These are phyloP conservation scores for Platorchestia sp. DNA, from an alignment of 1,140 invertebrate species.

Conservation along the genomic window DNA sequence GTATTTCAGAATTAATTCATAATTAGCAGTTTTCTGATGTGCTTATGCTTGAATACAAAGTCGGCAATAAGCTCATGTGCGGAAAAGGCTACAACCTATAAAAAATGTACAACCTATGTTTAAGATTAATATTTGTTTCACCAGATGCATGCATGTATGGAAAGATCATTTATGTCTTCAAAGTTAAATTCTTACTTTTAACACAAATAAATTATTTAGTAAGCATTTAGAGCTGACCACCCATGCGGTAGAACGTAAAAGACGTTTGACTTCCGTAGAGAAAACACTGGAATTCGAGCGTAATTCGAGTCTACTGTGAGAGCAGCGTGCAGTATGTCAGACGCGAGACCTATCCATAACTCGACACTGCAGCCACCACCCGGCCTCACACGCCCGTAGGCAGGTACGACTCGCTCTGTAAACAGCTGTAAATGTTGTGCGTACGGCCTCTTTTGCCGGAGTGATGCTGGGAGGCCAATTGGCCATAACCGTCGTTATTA, in stretches of 20 bases:
- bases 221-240: background rate
- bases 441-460: background rate
- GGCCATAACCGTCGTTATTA: background rate
- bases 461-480: slow-evolving; percentile 5
- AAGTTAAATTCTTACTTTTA: too few relatives aligned
- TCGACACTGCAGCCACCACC: too few relatives aligned
- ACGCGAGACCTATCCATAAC: background rate
- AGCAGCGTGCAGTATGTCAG: background rate
- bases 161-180: too few relatives aligned
- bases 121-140: too few relatives aligned
- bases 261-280: background rate
- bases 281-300: background rate
- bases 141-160: too few relatives aligned
- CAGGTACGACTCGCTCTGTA: background rate
- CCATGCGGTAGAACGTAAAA: background rate
- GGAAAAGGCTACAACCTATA: background rate
- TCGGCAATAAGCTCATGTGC: background rate
- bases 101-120: too few relatives aligned
- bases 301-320: background rate
- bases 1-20: too few relatives aligned
- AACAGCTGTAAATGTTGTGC: background rate
- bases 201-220: background rate
- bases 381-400: background rate
- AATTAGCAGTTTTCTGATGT: too few relatives aligned
- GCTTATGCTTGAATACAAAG: too few relatives aligned